These are phyloP conservation scores for Myotis planiceps DNA, from an alignment of 2,797 vertebrate species.

Conservation along the genomic window DNA sequence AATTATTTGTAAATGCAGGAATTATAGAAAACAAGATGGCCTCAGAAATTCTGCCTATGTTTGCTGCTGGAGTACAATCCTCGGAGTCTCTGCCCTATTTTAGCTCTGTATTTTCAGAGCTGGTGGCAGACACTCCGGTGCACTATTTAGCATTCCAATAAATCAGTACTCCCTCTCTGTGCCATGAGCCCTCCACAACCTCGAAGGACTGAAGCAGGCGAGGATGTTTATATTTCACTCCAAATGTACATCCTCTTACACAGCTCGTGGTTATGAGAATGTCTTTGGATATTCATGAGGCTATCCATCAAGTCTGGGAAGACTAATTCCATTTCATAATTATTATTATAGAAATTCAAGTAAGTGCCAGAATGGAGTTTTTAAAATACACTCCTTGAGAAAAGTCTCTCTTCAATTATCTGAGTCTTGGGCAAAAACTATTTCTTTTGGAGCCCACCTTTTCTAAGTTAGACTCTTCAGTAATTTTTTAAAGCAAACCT, in stretches of 20 bases:
- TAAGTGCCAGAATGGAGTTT: neutral
- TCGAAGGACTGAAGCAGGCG: neutral
- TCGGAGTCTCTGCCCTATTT: neutral
- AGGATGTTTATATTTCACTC: slow-evolving; percentile 55
- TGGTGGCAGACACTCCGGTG: neutral
- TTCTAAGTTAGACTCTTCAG: neutral
- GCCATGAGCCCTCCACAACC: neutral
- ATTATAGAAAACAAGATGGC: slow-evolving; percentile 5
- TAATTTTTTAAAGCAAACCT: slow-evolving; percentile 36
- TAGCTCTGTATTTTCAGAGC: slow-evolving; percentile 36
- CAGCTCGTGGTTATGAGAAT: slow-evolving; percentile 57
- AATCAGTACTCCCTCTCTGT: neutral
- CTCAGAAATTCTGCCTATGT: neutral
- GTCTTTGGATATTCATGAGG: slow-evolving; percentile 43
- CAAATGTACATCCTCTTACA: slow-evolving; percentile 20
- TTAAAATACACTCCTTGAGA: neutral
- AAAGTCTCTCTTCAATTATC: slow-evolving; percentile 4
- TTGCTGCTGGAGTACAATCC: neutral
- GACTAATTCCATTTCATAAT: slow-evolving; percentile 33
- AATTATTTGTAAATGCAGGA: neutral
- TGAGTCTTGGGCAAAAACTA: neutral
- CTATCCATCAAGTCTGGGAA: slow-evolving; percentile 41
- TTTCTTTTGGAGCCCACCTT: neutral
- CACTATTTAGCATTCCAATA: slow-evolving; percentile 11
- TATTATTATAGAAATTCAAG: slow-evolving; percentile 59